Conservation (phyloP, 2,113 vertebrate species). For the Globicephala melas region DNA sequence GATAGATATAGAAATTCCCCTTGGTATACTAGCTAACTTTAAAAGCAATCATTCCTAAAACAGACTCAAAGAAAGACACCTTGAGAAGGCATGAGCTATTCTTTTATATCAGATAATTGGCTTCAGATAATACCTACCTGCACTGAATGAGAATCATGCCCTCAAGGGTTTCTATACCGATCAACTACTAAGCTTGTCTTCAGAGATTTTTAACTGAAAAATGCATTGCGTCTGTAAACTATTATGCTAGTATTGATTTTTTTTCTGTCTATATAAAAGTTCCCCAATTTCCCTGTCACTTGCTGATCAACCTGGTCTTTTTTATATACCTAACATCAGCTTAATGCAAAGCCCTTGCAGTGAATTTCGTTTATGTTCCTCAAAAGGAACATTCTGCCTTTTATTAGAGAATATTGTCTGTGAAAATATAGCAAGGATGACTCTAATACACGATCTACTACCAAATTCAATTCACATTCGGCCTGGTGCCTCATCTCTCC, state of each 20-base stretch:
- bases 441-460: conserved; percentile 40
- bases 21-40: not conserved
- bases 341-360: not conserved
- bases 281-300: conserved; percentile 32
- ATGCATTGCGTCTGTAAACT: conserved; percentile 43
- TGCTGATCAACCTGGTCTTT: conserved; percentile 14
- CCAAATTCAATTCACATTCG: conserved; percentile 35
- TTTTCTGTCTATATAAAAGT: conserved; percentile 18
- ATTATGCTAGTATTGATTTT: conserved; percentile 57
- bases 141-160: conserved; percentile 39
- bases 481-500: not conserved
- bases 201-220: conserved; percentile 41
- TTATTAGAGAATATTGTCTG: conserved; percentile 49
- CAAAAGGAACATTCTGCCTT: conserved; percentile 57
- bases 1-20: not conserved
- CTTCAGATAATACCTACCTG: conserved; percentile 15
- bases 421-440: conserved; percentile 3
- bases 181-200: not conserved
- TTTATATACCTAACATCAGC: conserved; percentile 31
- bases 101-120: conserved; percentile 57
- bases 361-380: conserved; percentile 59
- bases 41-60: conserved; percentile 26
- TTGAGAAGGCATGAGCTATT: conserved; percentile 3
- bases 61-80: not conserved
- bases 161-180: not conserved